Percentiles rank a stretch among this genome's conserved stretches.
These are phyloP conservation scores for Aspidiotus rigidus DNA, from an alignment of 2,888 invertebrate species.

Conservation along the genomic window DNA sequence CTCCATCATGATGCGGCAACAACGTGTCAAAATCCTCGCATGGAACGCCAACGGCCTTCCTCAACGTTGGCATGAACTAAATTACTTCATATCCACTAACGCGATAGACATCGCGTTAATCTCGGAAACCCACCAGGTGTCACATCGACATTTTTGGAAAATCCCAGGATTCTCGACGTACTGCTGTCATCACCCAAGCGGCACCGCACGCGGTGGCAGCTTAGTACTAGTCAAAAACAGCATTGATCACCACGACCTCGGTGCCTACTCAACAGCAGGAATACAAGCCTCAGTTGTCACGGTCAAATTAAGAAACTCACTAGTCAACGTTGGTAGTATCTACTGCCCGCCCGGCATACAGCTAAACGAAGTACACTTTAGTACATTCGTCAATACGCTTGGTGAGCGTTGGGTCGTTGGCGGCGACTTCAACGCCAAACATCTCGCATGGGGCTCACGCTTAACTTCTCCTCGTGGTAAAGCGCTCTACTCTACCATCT, in stretches of 20 bases:
- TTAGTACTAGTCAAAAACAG: constrained; percentile 7
- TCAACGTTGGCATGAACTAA: constrained; percentile 4
- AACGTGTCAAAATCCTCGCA: constrained; percentile 5
- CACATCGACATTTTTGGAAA: neutral
- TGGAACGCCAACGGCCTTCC: constrained; percentile 9
- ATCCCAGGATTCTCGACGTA: neutral
- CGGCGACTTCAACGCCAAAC: constrained; percentile 34
- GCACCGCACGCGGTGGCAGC: neutral
- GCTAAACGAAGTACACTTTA: neutral
- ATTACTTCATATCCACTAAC: neutral
- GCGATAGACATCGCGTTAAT: neutral
- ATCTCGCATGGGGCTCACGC: constrained; percentile 38
- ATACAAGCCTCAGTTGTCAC: constrained; percentile 9
- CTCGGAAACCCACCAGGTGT: neutral
- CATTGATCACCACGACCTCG: constrained; percentile 1
- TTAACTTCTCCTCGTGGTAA: constrained; percentile 33
- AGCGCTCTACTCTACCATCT: constrained; percentile 8
- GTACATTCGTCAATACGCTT: constrained; percentile 1
- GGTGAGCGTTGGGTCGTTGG: neutral
- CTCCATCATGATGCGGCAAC: neutral
- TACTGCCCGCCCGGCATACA: constrained; percentile 8
- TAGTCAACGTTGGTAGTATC: constrained; percentile 8
- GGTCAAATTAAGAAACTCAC: neutral
- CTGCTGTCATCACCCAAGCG: constrained; percentile 4
- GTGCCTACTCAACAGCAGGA: constrained; percentile 4